Evolutionary conservation across 2,888 invertebrate species (phyloP).

Genomic region (Cheilosia grossa): DNA sequence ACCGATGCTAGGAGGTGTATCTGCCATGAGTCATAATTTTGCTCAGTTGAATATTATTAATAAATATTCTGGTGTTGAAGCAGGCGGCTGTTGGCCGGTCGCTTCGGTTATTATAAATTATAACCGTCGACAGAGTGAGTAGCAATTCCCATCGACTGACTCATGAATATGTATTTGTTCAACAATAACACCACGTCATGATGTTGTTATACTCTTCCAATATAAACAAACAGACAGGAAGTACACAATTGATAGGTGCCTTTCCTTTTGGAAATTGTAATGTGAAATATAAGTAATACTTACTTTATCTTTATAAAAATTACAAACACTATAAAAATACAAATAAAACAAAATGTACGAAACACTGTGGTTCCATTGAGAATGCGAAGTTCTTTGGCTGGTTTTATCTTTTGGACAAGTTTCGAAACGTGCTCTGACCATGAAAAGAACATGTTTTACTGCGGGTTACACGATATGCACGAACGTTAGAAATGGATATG

Average conservation of each 20-base stretch:
- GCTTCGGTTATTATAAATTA: neutral
- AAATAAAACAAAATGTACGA: neutral
- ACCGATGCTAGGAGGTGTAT: conserved; percentile 31
- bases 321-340: neutral
- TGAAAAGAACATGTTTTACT: conserved; percentile 65
- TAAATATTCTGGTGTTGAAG: conserved; percentile 57
- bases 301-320: conserved; percentile 20
- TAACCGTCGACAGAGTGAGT: conserved; percentile 8
- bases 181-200: conserved; percentile 8
- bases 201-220: conserved; percentile 14
- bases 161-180: conserved; percentile 43
- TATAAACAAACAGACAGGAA: conserved; percentile 47
- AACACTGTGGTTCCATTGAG: neutral
- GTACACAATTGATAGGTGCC: conserved; percentile 12
- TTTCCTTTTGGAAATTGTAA: conserved; percentile 19
- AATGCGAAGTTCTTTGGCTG: conserved; percentile 27
- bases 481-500: conserved; percentile 38
- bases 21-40: conserved; percentile 50
- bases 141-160: conserved; percentile 37
- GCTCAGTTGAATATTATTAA: conserved; percentile 60
- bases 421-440: conserved; percentile 61
- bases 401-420: conserved; percentile 46
- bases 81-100: conserved; percentile 27
- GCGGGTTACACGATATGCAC: conserved; percentile 13
- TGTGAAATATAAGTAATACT: conserved; percentile 9